Percentiles rank a stretch among this genome's conserved stretches.
These are phyloP conservation scores for Drosophila melanica DNA, from an alignment of 1,140 invertebrate genomes.

Conservation along the genomic window DNA sequence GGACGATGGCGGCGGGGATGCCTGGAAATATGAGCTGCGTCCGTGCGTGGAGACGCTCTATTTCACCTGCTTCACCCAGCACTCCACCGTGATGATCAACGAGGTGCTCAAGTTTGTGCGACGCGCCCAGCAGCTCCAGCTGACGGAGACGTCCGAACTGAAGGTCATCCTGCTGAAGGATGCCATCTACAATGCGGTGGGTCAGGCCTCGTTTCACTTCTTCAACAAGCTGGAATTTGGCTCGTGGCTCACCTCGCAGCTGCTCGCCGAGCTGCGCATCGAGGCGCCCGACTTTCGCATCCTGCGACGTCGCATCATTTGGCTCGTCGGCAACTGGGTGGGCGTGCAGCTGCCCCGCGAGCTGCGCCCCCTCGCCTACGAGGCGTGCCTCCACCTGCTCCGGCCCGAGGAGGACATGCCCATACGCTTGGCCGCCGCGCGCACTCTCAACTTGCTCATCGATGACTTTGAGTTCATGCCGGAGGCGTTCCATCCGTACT, in stretches of 20 bases:
- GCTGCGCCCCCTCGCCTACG: slow-evolving; percentile 92
- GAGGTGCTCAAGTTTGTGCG: slow-evolving; percentile 90
- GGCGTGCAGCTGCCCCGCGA: slow-evolving; percentile 93
- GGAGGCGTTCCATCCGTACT: slow-evolving; percentile 93
- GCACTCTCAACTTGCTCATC: slow-evolving; percentile 90
- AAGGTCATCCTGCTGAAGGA: slow-evolving; percentile 93
- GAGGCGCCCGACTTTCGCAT: slow-evolving; percentile 94
- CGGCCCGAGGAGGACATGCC: slow-evolving; percentile 91
- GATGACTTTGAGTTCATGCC: slow-evolving; percentile 97
- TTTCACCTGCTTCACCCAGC: slow-evolving; percentile 92
- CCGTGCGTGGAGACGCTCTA: slow-evolving; percentile 95
- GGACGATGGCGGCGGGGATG: slow-evolving; percentile 94
- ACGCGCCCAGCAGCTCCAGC: slow-evolving; percentile 86
- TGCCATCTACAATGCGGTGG: slow-evolving; percentile 97
- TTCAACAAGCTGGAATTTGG: slow-evolving; percentile 98
- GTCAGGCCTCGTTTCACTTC: slow-evolving; percentile 94
- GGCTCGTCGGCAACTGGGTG: slow-evolving; percentile 94
- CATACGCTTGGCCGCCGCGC: slow-evolving; percentile 91
- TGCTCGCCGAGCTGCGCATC: slow-evolving; percentile 92
- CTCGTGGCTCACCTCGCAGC: slow-evolving; percentile 93
- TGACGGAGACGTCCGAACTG: slow-evolving; percentile 88
- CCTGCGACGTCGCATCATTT: slow-evolving; percentile 93
- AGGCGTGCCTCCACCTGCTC: slow-evolving; percentile 90
- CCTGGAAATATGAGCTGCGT: slow-evolving; percentile 95
- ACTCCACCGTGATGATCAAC: slow-evolving; percentile 88